Evolutionary conservation across 92 coral and sea anemone genomes (phyloP).

Genomic region (Blastomussa wellsi): DNA sequence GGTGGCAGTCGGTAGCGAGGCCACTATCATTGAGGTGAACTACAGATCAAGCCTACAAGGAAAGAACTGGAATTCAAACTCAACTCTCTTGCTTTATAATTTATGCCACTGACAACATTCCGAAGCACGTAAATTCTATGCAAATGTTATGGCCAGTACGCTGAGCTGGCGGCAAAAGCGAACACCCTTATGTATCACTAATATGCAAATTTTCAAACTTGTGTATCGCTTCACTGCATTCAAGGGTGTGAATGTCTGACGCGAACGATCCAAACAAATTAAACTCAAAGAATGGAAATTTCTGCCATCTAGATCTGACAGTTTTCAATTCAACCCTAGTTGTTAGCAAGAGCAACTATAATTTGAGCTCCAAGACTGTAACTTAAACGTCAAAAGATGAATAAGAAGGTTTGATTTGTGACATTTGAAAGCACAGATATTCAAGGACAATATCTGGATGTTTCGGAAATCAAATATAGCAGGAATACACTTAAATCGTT

Average conservation of each 20-base stretch:
- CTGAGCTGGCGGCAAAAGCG: background rate
- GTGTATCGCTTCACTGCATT: slow-evolving; percentile 35
- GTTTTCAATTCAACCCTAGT: background rate
- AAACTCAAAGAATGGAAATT: background rate
- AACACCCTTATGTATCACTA: background rate
- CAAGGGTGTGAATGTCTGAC: slow-evolving; percentile 19
- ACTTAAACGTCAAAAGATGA: background rate
- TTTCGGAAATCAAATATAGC: slow-evolving; percentile 10
- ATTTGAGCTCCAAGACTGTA: background rate
- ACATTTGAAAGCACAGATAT: slow-evolving; percentile 14
- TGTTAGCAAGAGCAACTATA: background rate
- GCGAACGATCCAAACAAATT: background rate
- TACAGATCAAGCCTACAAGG: slow-evolving; percentile 28
- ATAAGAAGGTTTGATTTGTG: background rate
- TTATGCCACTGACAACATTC: slow-evolving; percentile 34
- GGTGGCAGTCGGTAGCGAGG: slow-evolving; percentile 2
- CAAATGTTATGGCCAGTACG: slow-evolving; percentile 6
- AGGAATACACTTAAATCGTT: background rate
- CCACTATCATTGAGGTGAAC: slow-evolving; percentile 40
- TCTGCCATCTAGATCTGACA: background rate
- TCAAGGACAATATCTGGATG: slow-evolving; percentile 22
- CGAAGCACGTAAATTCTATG: slow-evolving; percentile 30
- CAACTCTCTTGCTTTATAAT: slow-evolving; percentile 24
- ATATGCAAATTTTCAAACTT: slow-evolving; percentile 24
- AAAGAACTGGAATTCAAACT: slow-evolving; percentile 8